Base-by-base conservation (phyloP, 2,113 vertebrate species). In the Macquaria australasica region DNA sequence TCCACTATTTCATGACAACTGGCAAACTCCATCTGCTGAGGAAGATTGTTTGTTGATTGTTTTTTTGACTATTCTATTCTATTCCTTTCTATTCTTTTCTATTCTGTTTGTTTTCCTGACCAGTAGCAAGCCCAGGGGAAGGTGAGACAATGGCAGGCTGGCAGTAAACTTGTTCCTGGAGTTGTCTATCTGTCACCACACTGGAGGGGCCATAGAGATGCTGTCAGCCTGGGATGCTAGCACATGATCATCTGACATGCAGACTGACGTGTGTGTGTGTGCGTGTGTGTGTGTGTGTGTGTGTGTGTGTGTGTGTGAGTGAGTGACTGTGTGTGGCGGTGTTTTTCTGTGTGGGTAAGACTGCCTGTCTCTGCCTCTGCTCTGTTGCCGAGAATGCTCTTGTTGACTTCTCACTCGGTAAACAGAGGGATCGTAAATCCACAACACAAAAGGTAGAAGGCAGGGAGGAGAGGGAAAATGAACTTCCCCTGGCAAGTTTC, bases 361-460 rank as follows among this genome's bases (percentile, higher is more conserved):
- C 83, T 70, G 86, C 62, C 73, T 89, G 85, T 85, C 73, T 91
- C 83, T 85, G 60, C 74, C 78, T 87, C 53, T 39, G 67, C 87
- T 86, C 80, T 73, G 73, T 31, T 91, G 83, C 87, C 28, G 68
- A 59, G 81, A 90, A 82, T 45, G 43, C 85, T 77, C 93, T 95
- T 95, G 96, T 96, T 95, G 95, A 95, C 92, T 94, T 93, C 92
- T 85, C 91, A 87, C 89, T 87, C 43, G 56, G 91, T 83, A 93
- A 94, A 91, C 89, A 90, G 87, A 79, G 73, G 81, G 82, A 76
- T 91, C 60, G 63, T 90, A 92, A 92, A 91, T 89, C 90, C 79
- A 79, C 85, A 82, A 68, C 34, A 87, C 81, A 88, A 87, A 86
- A 86, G 76, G 74, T 79, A 84, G 69, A 82, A 68, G 73, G 73